Evolutionary conservation across 2,113 vertebrate species (phyloP), one percentile per base, ranked within the genome.

Genomic region (Prunella himalayana): DNA sequence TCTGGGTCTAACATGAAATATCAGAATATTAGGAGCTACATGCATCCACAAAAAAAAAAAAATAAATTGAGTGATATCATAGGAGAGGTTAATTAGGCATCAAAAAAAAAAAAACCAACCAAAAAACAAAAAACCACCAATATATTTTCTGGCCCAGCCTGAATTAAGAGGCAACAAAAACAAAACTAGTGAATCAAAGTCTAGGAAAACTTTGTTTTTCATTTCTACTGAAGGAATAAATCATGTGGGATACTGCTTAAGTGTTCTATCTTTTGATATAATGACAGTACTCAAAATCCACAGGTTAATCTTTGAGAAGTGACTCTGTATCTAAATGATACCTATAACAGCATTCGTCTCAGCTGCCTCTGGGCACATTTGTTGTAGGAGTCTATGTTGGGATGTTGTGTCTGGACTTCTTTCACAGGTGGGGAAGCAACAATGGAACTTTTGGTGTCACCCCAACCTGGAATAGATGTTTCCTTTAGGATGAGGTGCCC

Each of bases 301-400:
- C 33, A 37, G 28, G 49, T 59, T 82, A 27, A 14, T 39, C n/a
- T 60, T 54, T 31, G n/a, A 82, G 30, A 20, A 4, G n/a, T 60
- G 44, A 31, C 42, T 73, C 22, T 21, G 11, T 25, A 13, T 47
- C 10, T 23, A 33, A 60, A 6, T 17, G 18, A n/a, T 6, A 65
- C 31, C 37, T 61, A 8, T 50, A 47, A 10, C 1, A 82, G 25
- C 25, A 42, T 35, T 60, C 4, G 17, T 24, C 61, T 78, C 35
- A 8, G 19, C 37, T 85, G 4, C 25, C 49, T 80, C 28, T 57
- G 75, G 41, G 14, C 23, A 17, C 0, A 0, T 45, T 65, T 59
- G 3, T 37, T 86, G 18, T 20, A 30, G n/a, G 50, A 50, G 11
- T 45, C 31, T 59, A 0, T 19, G 1, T 0, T 20, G 28, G 11